phyloP scores from a whole-genome alignment of 2,797 vertebrate genomes.

The Tenualosa ilisha region DNA sequence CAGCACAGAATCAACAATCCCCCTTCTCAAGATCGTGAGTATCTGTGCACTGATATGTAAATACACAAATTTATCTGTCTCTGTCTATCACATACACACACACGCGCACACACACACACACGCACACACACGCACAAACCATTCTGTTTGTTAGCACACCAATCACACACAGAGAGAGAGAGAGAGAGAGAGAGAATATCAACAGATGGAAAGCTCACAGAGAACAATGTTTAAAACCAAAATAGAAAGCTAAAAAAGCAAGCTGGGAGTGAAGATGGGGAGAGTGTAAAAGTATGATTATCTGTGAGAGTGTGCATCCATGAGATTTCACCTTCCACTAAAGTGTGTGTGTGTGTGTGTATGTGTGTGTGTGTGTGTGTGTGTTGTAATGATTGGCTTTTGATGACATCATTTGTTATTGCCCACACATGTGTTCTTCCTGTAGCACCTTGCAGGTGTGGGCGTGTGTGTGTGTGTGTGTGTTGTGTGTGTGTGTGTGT shows the following conservation, averaged over 20 bases:
- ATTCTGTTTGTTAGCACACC: not conserved
- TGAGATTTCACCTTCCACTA: not conserved
- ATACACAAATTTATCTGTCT: not conserved
- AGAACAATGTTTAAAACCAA: not conserved
- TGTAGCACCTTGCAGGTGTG: too few relatives aligned
- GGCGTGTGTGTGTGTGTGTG: not conserved
- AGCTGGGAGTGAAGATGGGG: not conserved
- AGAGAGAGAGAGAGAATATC: not conserved
- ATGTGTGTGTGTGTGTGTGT: too few relatives aligned
- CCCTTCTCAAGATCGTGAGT: not conserved
- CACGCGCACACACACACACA: not conserved
- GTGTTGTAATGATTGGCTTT: too few relatives aligned
- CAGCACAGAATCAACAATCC: not conserved
- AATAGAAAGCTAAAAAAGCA: not conserved
- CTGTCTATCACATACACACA: not conserved
- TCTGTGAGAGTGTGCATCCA: constrained; percentile 23
- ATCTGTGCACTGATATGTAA: not conserved
- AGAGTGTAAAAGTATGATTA: not conserved
- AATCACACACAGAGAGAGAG: not conserved
- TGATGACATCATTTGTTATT: too few relatives aligned
- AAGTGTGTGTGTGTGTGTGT: too few relatives aligned
- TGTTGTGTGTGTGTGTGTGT: constrained; percentile 19
- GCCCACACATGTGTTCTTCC: too few relatives aligned
- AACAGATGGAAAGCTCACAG: not conserved
- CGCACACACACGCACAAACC: not conserved